Percentiles rank a stretch among this genome's conserved stretches.
Conservation (phyloP, 2,888 invertebrate genomes). For the Archips crataeganus region DNA sequence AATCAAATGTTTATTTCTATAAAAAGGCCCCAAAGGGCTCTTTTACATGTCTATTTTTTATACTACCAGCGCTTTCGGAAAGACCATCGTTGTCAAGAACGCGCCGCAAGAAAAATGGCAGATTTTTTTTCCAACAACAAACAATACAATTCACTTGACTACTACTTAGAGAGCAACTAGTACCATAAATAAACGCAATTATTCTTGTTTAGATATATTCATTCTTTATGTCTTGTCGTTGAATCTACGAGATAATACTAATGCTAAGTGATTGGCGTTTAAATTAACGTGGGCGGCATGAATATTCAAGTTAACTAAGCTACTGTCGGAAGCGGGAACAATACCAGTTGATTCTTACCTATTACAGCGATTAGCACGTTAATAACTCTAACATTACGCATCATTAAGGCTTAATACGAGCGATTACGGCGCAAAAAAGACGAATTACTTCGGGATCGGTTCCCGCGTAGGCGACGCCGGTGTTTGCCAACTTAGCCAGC, state of each 20-base stretch:
- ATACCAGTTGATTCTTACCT: slow-evolving; percentile 49
- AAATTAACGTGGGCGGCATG: slow-evolving; percentile 67
- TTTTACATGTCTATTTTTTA: no score
- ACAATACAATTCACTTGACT: no score
- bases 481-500: background rate
- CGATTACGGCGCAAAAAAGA: slow-evolving; percentile 47
- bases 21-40: no score
- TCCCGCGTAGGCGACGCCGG: slow-evolving; percentile 52
- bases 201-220: slow-evolving; percentile 54
- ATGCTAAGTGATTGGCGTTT: slow-evolving; percentile 68
- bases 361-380: slow-evolving; percentile 35
- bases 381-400: slow-evolving; percentile 46
- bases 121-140: no score
- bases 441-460: slow-evolving; percentile 52
- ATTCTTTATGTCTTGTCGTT: slow-evolving; percentile 55
- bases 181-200: slow-evolving; percentile 63
- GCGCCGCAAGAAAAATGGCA: no score
- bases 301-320: slow-evolving; percentile 57
- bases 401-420: slow-evolving; percentile 53
- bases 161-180: background rate
- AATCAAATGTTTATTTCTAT: background rate
- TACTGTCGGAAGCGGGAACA: slow-evolving; percentile 69
- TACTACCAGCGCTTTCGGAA: no score
- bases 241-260: slow-evolving; percentile 59
- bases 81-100: no score